Evolutionary conservation across 2,113 vertebrate genomes (phyloP), one percentile per base, ranked within the genome.

Genomic region (Oncorhynchus gorbuscha): DNA sequence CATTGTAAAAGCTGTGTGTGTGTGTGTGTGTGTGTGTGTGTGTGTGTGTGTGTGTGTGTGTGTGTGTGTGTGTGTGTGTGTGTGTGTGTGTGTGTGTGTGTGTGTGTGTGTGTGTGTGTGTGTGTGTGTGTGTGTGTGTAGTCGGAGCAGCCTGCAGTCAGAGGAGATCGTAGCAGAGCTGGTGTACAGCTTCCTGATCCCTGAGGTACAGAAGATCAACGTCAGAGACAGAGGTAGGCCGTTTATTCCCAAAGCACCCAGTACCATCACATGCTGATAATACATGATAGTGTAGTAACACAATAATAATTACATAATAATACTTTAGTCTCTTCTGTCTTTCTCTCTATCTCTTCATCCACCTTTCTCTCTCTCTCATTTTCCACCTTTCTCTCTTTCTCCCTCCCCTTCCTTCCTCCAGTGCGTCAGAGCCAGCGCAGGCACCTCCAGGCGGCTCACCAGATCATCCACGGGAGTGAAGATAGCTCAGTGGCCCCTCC

Each of bases 81-180:
- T 51, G 8, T 66, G 45, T 30, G 14, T 69, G 59, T 49, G n/a
- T 76, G 5, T 51, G 8, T 66, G 45, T 30, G 14, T 69, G 59
- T 49, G n/a, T 76, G 5, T 51, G 8, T 66, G 45, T 30, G 14
- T 69, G 59, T 49, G n/a, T 76, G 5, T 51, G 8, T 66, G 45
- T 30, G 14, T 69, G 59, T 49, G n/a, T 76, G 5, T 69, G 9
- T 65, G 22, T 71, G 48, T 30, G 62, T 75, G 5, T 28, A 98
- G 97, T 49, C 93, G 81, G 78, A 94, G 87, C 76, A 78, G 4
- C n/a, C 90, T 92, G 75, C 97, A 98, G 88, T 96, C 96, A 4
- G 95, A 98, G 88, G 96, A 97, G 89, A 95, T 98, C 66, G 97
- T 97, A 83, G 95, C 96, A 1, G 96, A 98, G 87, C 81, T 99